These are phyloP conservation scores for Axinella damicornis DNA, from an alignment of 37 sponge, comb jelly and placozoan species.

Conservation along the genomic window DNA sequence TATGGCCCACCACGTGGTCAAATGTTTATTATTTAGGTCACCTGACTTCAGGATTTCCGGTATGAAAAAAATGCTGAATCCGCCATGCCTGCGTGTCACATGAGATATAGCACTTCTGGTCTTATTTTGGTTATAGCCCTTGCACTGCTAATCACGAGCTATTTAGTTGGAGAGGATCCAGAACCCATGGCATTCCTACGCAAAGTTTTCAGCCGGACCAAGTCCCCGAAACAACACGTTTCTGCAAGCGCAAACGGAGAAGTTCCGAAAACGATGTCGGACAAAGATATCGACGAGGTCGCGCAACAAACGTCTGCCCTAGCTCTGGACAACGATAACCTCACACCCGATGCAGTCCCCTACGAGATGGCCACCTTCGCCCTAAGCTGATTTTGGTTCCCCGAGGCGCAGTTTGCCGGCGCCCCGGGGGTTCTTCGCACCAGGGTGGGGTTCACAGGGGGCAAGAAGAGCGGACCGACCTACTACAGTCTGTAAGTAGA, in stretches of 20 bases:
- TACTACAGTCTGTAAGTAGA: constrained; percentile 91
- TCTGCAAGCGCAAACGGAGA: background rate
- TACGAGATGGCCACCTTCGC: constrained; percentile 93
- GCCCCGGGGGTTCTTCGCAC: constrained; percentile 93
- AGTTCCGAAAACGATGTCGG: background rate
- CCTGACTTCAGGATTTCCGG: too few species aligned
- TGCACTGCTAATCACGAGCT: background rate
- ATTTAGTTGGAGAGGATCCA: background rate
- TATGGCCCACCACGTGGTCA: too few species aligned
- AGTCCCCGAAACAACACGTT: background rate
- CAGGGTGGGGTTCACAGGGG: constrained; percentile 95
- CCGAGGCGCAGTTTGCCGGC: constrained; percentile 98
- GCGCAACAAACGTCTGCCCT: constrained; percentile 13
- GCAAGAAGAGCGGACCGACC: constrained; percentile 86
- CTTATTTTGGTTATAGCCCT: too few species aligned
- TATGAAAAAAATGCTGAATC: too few species aligned
- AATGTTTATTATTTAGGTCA: too few species aligned
- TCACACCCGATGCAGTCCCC: constrained; percentile 9
- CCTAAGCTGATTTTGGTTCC: constrained; percentile 99
- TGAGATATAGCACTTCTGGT: background rate
- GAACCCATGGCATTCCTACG: constrained; percentile 22
- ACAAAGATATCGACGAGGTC: background rate
- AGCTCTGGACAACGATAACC: background rate
- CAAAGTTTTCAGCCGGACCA: background rate
- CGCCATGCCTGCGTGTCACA: too few species aligned